A percentile compares a stretch with the other conserved stretches of the same genome.
Evolutionary conservation across 92 coral and sea anemone species (phyloP).

Genomic region (Siderastrea siderea): DNA sequence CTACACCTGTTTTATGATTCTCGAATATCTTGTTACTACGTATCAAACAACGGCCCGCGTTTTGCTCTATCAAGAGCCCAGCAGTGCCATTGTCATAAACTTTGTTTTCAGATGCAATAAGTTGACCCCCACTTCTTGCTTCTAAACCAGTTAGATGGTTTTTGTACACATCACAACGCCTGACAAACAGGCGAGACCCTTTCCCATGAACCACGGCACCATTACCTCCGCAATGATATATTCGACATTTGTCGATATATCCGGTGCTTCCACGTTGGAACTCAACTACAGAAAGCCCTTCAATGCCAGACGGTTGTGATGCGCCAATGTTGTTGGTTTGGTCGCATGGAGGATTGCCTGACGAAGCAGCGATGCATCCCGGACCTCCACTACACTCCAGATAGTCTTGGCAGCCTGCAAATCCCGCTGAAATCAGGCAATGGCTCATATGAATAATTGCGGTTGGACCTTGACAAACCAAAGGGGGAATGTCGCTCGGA

Average conservation of each 20-base stretch:
- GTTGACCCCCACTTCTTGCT: slow-evolving; percentile 67
- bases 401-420: slow-evolving; percentile 69
- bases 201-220: slow-evolving; percentile 63
- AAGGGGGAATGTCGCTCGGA: slow-evolving; percentile 47
- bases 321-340: slow-evolving; percentile 58
- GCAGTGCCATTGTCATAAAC: slow-evolving; percentile 64
- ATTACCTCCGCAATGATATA: slow-evolving; percentile 63
- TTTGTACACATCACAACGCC: slow-evolving; percentile 53
- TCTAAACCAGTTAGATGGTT: slow-evolving; percentile 19
- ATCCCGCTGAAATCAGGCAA: slow-evolving; percentile 41
- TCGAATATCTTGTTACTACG: slow-evolving; percentile 46
- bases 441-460: slow-evolving; percentile 13
- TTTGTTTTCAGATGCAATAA: slow-evolving; percentile 50
- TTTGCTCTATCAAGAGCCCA: slow-evolving; percentile 59
- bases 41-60: slow-evolving; percentile 43
- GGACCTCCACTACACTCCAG: slow-evolving; percentile 84
- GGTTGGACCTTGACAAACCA: slow-evolving; percentile 22
- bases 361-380: slow-evolving; percentile 63
- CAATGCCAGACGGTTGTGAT: slow-evolving; percentile 49
- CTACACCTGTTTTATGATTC: slow-evolving; percentile 66
- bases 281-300: slow-evolving; percentile 56
- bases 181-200: slow-evolving; percentile 41
- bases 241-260: slow-evolving; percentile 59
- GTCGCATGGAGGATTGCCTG: slow-evolving; percentile 33
- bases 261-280: slow-evolving; percentile 47